Evolutionary conservation across 2,888 invertebrate species (phyloP), one percentile per base, ranked within the genome.

Genomic region (Xylota segnis): DNA sequence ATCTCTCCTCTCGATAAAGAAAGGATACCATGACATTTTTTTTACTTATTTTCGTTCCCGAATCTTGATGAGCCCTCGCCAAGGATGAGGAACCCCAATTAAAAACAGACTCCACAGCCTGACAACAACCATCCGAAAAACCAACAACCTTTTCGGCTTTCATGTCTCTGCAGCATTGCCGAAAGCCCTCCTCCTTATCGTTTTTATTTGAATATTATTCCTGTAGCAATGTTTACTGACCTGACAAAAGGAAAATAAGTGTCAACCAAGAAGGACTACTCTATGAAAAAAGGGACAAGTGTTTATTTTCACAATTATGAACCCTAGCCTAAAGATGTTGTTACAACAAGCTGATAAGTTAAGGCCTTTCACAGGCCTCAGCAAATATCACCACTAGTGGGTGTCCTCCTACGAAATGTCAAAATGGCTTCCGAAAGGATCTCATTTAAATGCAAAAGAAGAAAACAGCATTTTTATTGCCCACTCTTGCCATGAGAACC

Each of bases 291-390:
- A 56, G 14, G n/a, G 40, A 43, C 14, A 32, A 32, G 32, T 45
- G 43, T 56, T 54, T 43, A 70, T 56, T 58, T 37, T 58, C 34
- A 37, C 58, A 58, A 58, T 58, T 54, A 43, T 56, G 43, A n/a
- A 56, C 70, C 70, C 54, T 43, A 27, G 32, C 37, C n/a, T 12
- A 52, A 65, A n/a, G 23, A 50, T 50, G 23, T 47, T 50, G 65
- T 52, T 50, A 34, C 10, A 18, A 34, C 14, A 18, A 37, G 50
- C 34, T 50, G 34, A 65, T 65, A 65, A 65, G 34, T 65, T 50
- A 37, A 65, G 18, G 9, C n/a, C n/a, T 16, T 50, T 65, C n/a
- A 4, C n/a, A 6, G 5, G 6, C 16, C 16, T 14, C 3, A 12
- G 16, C 16, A 58, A 34, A 37, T 12, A 56, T 9, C n/a, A 29